Conservation (phyloP, 1,140 invertebrate genomes). For the Tetraneura akinire region DNA sequence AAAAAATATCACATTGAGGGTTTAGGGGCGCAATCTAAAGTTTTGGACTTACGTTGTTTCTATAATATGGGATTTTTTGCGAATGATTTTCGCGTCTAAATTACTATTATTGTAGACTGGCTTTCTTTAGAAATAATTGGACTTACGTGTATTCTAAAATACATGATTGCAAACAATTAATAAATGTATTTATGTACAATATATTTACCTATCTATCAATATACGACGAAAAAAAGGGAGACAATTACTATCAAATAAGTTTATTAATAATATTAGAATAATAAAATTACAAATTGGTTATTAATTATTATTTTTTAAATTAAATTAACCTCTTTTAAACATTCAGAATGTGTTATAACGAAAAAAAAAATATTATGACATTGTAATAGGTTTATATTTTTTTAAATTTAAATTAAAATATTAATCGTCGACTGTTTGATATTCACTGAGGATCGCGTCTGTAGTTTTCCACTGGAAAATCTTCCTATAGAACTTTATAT, state of each 20-base stretch:
- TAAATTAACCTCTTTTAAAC: no score
- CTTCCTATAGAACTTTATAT: neutral
- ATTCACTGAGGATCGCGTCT: neutral
- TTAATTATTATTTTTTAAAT: no score
- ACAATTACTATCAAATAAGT: no score
- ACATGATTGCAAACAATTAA: no score
- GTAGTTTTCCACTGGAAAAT: slow-evolving; percentile 14
- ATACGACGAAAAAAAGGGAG: no score
- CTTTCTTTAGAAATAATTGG: no score
- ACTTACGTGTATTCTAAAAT: no score
- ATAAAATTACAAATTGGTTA: no score
- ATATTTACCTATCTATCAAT: no score
- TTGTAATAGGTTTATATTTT: neutral
- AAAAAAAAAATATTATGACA: neutral
- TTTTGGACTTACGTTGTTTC: slow-evolving; percentile 10
- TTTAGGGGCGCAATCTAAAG: neutral
- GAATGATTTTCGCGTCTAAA: neutral
- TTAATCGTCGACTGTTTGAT: neutral
- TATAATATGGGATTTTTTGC: neutral
- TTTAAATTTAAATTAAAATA: neutral
- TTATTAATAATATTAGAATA: no score
- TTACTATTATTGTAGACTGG: neutral
- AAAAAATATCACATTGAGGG: neutral
- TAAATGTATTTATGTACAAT: no score
- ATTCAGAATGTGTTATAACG: no score